Conservation (phyloP, 2,797 vertebrate species). For the Hippoglossus hippoglossus region DNA sequence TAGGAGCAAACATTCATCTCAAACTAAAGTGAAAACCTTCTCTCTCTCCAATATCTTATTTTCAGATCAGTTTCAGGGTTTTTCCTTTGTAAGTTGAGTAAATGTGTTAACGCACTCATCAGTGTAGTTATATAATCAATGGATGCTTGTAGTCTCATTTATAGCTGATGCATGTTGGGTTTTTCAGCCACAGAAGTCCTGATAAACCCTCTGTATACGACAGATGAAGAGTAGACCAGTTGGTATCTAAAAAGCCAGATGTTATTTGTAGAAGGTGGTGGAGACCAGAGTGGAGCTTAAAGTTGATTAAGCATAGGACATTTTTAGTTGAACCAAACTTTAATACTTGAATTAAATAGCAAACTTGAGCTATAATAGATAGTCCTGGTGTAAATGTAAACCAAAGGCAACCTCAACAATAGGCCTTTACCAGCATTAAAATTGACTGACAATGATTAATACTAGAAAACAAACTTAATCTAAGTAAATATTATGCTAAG, state of each 20-base stretch:
- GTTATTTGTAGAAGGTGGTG: background rate
- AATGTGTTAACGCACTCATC: background rate
- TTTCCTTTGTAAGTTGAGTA: background rate
- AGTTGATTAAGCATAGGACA: background rate
- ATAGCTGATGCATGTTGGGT: no score
- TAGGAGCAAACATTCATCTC: no score
- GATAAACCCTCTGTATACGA: background rate
- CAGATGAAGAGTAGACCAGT: background rate
- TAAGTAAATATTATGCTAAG: no score
- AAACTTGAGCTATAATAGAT: no score
- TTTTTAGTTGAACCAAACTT: no score
- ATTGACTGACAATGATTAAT: no score
- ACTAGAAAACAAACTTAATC: no score
- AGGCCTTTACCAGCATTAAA: no score
- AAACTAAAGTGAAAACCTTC: background rate
- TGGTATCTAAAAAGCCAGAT: background rate
- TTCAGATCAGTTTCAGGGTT: background rate
- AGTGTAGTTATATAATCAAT: slow-evolving; percentile 4
- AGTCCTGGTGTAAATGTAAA: no score
- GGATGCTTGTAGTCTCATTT: background rate
- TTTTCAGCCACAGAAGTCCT: no score
- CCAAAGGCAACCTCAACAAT: no score
- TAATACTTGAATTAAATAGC: no score
- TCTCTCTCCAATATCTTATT: background rate
- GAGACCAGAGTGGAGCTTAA: slow-evolving; percentile 1